Percentiles rank a stretch among this genome's conserved stretches.
Conservation (phyloP, 2,888 invertebrate genomes). For the Pterostichus madidus region DNA sequence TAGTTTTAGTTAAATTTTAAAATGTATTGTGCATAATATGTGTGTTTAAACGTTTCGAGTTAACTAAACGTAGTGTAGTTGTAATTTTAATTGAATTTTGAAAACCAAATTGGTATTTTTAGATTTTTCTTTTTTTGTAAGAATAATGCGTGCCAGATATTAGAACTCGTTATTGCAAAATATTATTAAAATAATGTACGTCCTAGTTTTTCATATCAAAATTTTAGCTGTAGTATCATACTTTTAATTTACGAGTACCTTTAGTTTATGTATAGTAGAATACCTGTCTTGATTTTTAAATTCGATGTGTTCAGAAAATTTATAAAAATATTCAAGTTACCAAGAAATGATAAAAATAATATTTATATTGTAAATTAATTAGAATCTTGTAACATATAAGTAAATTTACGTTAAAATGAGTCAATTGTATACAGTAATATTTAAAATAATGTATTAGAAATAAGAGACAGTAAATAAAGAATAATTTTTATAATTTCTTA, state of each 20-base stretch:
- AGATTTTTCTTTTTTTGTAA: background rate
- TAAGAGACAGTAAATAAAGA: slow-evolving; percentile 12
- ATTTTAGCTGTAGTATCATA: background rate
- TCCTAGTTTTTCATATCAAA: background rate
- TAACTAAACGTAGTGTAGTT: slow-evolving; percentile 2
- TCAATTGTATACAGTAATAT: slow-evolving; percentile 12
- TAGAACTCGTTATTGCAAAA: background rate
- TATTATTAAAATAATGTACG: too few species aligned
- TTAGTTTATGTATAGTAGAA: background rate
- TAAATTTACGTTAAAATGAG: slow-evolving; percentile 5
- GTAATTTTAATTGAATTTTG: slow-evolving; percentile 10
- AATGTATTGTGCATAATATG: background rate
- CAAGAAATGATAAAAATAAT: slow-evolving; percentile 1
- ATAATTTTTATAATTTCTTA: background rate
- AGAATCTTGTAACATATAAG: too few species aligned
- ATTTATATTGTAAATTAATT: slow-evolving; percentile 23
- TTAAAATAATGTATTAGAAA: background rate
- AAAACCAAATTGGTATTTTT: slow-evolving; percentile 22
- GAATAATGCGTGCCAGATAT: background rate
- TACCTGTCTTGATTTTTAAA: background rate
- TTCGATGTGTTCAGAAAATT: slow-evolving; percentile 10
- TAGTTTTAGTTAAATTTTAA: background rate
- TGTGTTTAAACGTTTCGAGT: background rate
- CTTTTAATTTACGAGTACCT: slow-evolving; percentile 11
- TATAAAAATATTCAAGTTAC: slow-evolving; percentile 23